phyloP scores from a whole-genome alignment of 92 coral and sea anemone genomes.

The Phymanthus crucifer region DNA sequence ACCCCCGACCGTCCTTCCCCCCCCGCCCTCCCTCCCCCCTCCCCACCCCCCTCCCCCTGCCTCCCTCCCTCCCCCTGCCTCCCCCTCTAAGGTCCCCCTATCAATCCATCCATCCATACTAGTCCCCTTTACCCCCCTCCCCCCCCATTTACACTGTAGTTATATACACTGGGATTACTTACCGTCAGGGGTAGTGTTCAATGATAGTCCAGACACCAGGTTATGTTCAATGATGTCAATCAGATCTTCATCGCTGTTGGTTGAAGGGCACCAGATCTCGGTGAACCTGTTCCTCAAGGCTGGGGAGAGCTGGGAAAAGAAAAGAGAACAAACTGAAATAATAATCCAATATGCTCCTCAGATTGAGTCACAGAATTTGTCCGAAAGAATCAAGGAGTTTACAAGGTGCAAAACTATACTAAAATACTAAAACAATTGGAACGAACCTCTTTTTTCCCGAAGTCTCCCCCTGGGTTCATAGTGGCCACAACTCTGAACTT shows the following conservation, averaged over 20 bases:
- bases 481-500: conserved; percentile 84
- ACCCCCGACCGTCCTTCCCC: not conserved
- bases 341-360: too few relatives aligned
- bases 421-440: too few relatives aligned
- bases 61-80: too few relatives aligned
- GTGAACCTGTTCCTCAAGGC: conserved; percentile 97
- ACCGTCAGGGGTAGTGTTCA: conserved; percentile 60
- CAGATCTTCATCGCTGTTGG: conserved; percentile 70
- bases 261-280: conserved; percentile 96
- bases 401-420: too few relatives aligned
- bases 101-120: not conserved
- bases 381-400: not conserved
- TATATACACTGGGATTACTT: not conserved
- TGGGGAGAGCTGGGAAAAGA: conserved; percentile 76
- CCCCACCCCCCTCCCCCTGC: too few relatives aligned
- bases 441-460: conserved; percentile 96
- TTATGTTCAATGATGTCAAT: conserved; percentile 90
- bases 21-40: too few relatives aligned
- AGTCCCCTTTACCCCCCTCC: not conserved
- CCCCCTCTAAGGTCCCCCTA: too few relatives aligned
- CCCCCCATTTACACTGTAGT: not conserved
- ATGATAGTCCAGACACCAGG: conserved; percentile 65
- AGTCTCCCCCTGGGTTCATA: conserved; percentile 99
- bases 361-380: not conserved
- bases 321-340: not conserved